These are phyloP conservation scores for Sigmodon hispidus DNA, from an alignment of 2,113 vertebrate genomes.

Conservation along the genomic window DNA sequence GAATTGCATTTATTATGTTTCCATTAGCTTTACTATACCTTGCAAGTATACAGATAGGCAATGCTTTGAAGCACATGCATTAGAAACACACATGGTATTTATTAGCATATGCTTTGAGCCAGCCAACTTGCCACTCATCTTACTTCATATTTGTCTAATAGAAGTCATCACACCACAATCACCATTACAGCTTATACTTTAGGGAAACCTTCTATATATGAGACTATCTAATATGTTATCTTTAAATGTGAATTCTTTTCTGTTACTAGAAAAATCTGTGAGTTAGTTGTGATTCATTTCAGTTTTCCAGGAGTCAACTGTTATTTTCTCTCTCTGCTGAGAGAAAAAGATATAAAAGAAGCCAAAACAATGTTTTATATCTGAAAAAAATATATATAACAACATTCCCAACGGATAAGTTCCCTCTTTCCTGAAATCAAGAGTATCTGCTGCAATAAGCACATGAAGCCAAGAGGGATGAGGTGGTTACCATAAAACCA, in stretches of 20 bases:
- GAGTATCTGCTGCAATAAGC: neutral
- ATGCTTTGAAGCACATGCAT: neutral
- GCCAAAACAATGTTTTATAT: neutral
- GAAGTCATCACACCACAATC: neutral
- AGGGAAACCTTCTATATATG: neutral
- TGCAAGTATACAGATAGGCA: neutral
- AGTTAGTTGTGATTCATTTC: neutral
- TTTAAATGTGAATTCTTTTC: neutral
- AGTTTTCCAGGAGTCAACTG: neutral
- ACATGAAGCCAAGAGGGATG: neutral
- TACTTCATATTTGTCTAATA: neutral
- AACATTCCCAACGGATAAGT: conserved; percentile 6
- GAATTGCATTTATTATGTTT: neutral
- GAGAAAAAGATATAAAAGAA: conserved; percentile 18
- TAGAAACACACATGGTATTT: neutral
- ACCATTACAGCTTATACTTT: neutral
- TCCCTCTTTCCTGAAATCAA: neutral
- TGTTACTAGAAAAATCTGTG: neutral
- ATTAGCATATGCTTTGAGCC: neutral
- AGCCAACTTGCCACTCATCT: neutral
- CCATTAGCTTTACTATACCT: neutral
- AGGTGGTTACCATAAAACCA: neutral
- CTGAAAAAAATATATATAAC: neutral
- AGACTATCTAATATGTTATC: neutral
- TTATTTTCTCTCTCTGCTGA: neutral